Percentiles rank a stretch among this genome's conserved stretches.
phyloP scores from a whole-genome alignment of 2,888 invertebrate species.

The Diogma glabrata region DNA sequence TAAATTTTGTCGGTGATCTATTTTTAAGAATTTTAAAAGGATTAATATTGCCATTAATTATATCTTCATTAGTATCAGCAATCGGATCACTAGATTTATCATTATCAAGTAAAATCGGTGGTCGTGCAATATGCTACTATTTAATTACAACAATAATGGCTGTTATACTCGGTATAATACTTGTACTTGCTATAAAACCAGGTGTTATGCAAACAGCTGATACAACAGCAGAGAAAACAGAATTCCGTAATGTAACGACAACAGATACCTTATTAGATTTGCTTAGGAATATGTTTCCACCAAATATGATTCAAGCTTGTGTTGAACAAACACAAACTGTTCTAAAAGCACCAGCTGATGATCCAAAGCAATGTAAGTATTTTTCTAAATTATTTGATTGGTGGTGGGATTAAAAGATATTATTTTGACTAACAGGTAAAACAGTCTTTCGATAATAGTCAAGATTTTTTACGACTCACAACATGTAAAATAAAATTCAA shows the following conservation, averaged over 20 bases:
- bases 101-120: slow-evolving; percentile 54
- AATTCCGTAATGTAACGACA: slow-evolving; percentile 43
- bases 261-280: slow-evolving; percentile 60
- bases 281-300: slow-evolving; percentile 71
- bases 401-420: no score
- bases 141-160: slow-evolving; percentile 55
- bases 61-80: slow-evolving; percentile 55
- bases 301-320: slow-evolving; percentile 73
- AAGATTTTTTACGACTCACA: no score
- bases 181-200: slow-evolving; percentile 54
- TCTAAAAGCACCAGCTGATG: slow-evolving; percentile 22
- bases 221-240: slow-evolving; percentile 13
- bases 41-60: slow-evolving; percentile 59
- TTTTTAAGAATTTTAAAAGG: slow-evolving; percentile 63
- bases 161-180: slow-evolving; percentile 57
- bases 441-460: no score
- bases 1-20: slow-evolving; percentile 57
- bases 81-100: slow-evolving; percentile 56
- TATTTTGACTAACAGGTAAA: no score
- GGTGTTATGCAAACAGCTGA: slow-evolving; percentile 29
- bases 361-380: no score
- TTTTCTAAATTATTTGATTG: no score
- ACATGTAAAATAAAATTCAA: no score
- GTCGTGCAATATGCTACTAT: slow-evolving; percentile 55
- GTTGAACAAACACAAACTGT: slow-evolving; percentile 43